A percentile compares a stretch with the other conserved stretches of the same genome.
phyloP scores from a whole-genome alignment of 2,888 invertebrate species.

The Hylaea fasciaria region DNA sequence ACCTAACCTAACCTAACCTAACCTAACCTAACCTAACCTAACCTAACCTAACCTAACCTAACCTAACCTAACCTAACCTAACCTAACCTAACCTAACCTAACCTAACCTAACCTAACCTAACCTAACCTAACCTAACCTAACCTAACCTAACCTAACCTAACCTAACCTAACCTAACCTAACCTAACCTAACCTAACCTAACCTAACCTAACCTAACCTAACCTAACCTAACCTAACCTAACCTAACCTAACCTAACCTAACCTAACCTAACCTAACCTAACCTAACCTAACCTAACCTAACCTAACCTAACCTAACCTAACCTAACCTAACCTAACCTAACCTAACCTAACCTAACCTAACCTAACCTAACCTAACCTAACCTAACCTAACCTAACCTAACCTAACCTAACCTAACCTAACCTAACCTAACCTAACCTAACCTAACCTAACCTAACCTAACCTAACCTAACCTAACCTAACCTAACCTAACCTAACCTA shows the following conservation, averaged over 20 bases:
- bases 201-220: slow-evolving; percentile 2
- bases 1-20: slow-evolving; percentile 2
- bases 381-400: slow-evolving; percentile 2
- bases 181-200: slow-evolving; percentile 2
- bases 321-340: slow-evolving; percentile 2
- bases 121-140: slow-evolving; percentile 2
- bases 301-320: slow-evolving; percentile 2
- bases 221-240: slow-evolving; percentile 2
- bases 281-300: slow-evolving; percentile 2
- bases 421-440: slow-evolving; percentile 2
- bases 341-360: slow-evolving; percentile 2
- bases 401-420: slow-evolving; percentile 2
- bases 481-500: slow-evolving; percentile 2
- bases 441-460: slow-evolving; percentile 2
- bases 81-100: slow-evolving; percentile 2
- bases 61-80: slow-evolving; percentile 2
- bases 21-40: slow-evolving; percentile 2
- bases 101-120: slow-evolving; percentile 2
- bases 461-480: slow-evolving; percentile 2
- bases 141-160: slow-evolving; percentile 2
- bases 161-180: slow-evolving; percentile 2
- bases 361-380: slow-evolving; percentile 2
- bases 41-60: slow-evolving; percentile 2
- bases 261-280: slow-evolving; percentile 2
- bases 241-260: slow-evolving; percentile 2